Evolutionary conservation across 2,888 invertebrate species (phyloP).

Genomic region (Pogonocherus hispidulus): DNA sequence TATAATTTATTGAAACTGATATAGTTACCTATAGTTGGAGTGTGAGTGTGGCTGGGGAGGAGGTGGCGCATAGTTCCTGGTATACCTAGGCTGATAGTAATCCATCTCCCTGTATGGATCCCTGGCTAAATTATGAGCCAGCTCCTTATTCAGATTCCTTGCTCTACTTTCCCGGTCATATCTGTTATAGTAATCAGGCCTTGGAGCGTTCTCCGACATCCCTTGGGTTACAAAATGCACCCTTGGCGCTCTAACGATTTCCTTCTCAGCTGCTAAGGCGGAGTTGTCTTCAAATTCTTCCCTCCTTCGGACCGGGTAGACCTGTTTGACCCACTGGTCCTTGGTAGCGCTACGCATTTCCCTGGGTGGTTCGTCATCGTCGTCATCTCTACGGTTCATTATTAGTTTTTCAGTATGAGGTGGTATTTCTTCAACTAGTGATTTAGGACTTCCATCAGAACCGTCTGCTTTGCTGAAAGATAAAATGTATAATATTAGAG

Average conservation of each 20-base stretch:
- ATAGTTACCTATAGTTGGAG: constrained; percentile 27
- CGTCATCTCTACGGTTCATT: constrained; percentile 41
- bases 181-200: constrained; percentile 43
- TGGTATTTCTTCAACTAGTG: constrained; percentile 25
- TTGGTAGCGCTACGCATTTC: constrained; percentile 73
- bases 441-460: neutral
- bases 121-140: constrained; percentile 32
- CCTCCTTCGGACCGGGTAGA: constrained; percentile 68
- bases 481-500: too few species aligned
- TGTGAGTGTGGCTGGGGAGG: constrained; percentile 11
- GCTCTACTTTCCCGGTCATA: constrained; percentile 56
- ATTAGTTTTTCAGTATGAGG: constrained; percentile 51
- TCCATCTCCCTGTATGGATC: constrained; percentile 48
- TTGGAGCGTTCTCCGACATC: constrained; percentile 62
- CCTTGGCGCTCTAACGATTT: constrained; percentile 75
- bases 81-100: constrained; percentile 45
- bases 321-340: constrained; percentile 76
- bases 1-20: constrained; percentile 2
- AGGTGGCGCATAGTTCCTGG: constrained; percentile 40
- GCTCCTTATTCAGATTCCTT: constrained; percentile 46
- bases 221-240: constrained; percentile 78
- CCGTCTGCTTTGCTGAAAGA: constrained; percentile 9
- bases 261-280: constrained; percentile 70
- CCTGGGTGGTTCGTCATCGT: constrained; percentile 61
- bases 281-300: constrained; percentile 67